Evolutionary conservation across 2,888 invertebrate species (phyloP).

Genomic region (Morpho deidamia): DNA sequence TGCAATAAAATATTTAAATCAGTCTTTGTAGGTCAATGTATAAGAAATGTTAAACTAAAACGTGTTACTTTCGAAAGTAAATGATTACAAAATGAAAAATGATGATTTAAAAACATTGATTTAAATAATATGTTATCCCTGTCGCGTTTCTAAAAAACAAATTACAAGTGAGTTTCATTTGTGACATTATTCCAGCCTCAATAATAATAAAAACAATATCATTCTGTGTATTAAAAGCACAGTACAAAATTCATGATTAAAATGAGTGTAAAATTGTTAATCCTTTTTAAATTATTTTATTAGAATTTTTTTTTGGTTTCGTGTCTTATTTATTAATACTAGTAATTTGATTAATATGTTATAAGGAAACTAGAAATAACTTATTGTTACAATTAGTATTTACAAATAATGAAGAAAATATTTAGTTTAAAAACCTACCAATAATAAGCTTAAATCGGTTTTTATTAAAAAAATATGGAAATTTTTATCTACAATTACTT

Average conservation of each 20-base stretch:
- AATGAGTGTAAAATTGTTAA: too few relatives aligned
- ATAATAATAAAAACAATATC: too few relatives aligned
- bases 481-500: slow-evolving; percentile 10
- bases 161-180: too few relatives aligned
- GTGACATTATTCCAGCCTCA: too few relatives aligned
- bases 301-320: too few relatives aligned
- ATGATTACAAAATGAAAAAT: too few relatives aligned
- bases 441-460: slow-evolving; percentile 12
- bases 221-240: too few relatives aligned
- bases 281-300: too few relatives aligned
- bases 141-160: too few relatives aligned
- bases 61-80: neutral
- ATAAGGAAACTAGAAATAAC: neutral
- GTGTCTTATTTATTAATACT: too few relatives aligned
- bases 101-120: neutral
- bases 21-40: slow-evolving; percentile 20
- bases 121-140: too few relatives aligned
- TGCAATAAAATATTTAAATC: slow-evolving; percentile 20
- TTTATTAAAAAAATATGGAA: slow-evolving; percentile 8
- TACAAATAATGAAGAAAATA: slow-evolving; percentile 3
- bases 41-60: neutral
- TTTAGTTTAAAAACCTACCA: neutral
- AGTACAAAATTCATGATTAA: too few relatives aligned
- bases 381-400: slow-evolving; percentile 9
- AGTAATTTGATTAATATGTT: neutral